phyloP scores from a whole-genome alignment of 2,797 vertebrate genomes.

The Acrossocheilus fasciatus region DNA sequence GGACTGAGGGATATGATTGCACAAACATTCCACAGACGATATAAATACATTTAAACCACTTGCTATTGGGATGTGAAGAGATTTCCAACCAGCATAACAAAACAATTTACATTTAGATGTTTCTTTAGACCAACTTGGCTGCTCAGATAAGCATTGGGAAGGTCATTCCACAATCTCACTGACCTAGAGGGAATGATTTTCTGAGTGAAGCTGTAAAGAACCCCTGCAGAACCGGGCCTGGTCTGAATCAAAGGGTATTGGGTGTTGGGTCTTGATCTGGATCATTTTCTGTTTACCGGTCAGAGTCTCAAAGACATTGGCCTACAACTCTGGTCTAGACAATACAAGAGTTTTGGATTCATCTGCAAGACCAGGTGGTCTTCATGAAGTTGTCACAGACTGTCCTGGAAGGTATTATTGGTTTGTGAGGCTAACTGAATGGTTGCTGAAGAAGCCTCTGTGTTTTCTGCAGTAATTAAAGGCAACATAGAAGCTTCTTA shows the following conservation, averaged over 20 bases:
- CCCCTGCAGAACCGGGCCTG: not conserved
- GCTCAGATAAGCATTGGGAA: not conserved
- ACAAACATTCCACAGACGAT: too few relatives aligned
- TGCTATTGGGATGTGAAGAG: too few relatives aligned
- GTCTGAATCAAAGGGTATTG: not conserved
- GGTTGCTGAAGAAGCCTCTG: not conserved
- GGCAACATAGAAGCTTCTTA: not conserved
- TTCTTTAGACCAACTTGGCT: not conserved
- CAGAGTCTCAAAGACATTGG: not conserved
- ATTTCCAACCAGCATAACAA: too few relatives aligned
- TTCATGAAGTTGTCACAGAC: not conserved
- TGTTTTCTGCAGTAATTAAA: slow-evolving; percentile 17
- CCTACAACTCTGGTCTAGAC: not conserved
- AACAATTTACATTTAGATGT: not conserved
- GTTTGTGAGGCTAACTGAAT: slow-evolving; percentile 6
- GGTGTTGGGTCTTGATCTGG: not conserved
- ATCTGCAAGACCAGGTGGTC: not conserved
- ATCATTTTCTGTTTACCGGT: not conserved
- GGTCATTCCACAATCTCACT: not conserved
- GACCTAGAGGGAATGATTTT: not conserved
- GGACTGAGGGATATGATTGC: too few relatives aligned
- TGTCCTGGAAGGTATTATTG: not conserved
- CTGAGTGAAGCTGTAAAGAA: not conserved
- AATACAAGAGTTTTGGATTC: not conserved
- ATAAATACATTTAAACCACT: too few relatives aligned